Base-by-base conservation (phyloP, 2,888 invertebrate species). In the Furcula furcula region DNA sequence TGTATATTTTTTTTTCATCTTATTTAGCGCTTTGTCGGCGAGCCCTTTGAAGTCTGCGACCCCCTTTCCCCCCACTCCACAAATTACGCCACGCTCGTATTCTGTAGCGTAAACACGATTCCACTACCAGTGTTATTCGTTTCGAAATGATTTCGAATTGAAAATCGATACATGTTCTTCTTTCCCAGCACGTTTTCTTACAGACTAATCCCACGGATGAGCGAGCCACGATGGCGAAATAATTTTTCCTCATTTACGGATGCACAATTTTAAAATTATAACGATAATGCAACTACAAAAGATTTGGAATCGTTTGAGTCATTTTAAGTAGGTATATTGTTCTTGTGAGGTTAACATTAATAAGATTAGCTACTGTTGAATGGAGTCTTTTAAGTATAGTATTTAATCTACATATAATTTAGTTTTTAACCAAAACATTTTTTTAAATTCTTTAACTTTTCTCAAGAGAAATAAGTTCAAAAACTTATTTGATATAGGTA, bases 11-110 rank as follows among this genome's bases (percentile, higher is more conserved):
- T 82, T 83, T 86, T 84, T 85, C 87, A 82, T 86, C 85, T 87
- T 88, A 87, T 88, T 88, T 86, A 83, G 80, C 82, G 82, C 86
- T 87, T 86, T 88, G 87, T 87, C 86, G 87, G 85, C 77, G 58
- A 58, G 77, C 75, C 76, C 85, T 88, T 88, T 87, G 87, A 87
- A 79, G 87, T 86, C 59, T 52, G 41, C 55, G 64, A 70, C 67
- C 59, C 55, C 59, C 55, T 54, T 54, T 48, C 53, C 48, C 49
- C 52, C 44, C 36, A 25, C 16, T 7, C 22, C 31, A 76, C 84
- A 85, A 85, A 88, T 87, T 87, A 81, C 85, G 84, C 82, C 79
- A 80, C 76, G 76, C 68, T 65, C 69, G 76, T 69, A 72, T 76
- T 77, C 71, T 72, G 68, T 54, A 72, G 71, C 70, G 79, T 76